phyloP scores from a whole-genome alignment of 1,140 invertebrate species.

The Cherax quadricarinatus region DNA sequence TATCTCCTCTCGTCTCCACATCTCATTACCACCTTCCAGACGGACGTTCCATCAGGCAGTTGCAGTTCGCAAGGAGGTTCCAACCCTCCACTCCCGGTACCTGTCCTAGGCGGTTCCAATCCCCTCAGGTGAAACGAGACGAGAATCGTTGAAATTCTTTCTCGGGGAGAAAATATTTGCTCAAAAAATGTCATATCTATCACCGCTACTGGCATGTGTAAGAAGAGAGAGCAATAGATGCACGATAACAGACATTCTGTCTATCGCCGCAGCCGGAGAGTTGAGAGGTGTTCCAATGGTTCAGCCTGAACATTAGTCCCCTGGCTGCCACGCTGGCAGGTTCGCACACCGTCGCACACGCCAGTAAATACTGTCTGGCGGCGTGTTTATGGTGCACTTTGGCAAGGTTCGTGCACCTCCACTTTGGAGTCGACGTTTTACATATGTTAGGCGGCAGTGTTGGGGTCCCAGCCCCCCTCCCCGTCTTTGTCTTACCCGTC shows the following conservation, averaged over 20 bases:
- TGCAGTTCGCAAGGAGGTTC: neutral
- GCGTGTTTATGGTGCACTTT: neutral
- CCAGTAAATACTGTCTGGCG: no score
- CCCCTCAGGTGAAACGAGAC: neutral
- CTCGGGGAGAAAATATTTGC: slow-evolving; percentile 21
- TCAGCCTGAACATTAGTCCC: no score
- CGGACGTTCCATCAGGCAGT: no score
- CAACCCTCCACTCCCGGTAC: neutral
- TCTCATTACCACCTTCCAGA: neutral
- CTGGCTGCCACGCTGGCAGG: no score
- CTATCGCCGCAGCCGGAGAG: no score
- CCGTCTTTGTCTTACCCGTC: neutral
- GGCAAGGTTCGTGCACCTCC: neutral
- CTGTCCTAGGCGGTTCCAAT: no score
- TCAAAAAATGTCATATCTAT: slow-evolving; percentile 44
- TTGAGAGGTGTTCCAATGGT: no score
- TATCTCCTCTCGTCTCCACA: neutral
- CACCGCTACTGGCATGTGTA: slow-evolving; percentile 22
- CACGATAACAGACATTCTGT: no score
- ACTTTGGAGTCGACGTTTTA: slow-evolving; percentile 30
- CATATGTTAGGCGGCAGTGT: slow-evolving; percentile 28
- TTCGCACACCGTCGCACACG: no score
- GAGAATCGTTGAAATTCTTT: neutral
- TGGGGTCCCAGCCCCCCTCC: neutral
- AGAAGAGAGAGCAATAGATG: neutral